Percentiles rank a stretch among this genome's conserved stretches.
These are phyloP conservation scores for Phrynosoma platyrhinos DNA, from an alignment of 2,113 vertebrate species.

Conservation along the genomic window DNA sequence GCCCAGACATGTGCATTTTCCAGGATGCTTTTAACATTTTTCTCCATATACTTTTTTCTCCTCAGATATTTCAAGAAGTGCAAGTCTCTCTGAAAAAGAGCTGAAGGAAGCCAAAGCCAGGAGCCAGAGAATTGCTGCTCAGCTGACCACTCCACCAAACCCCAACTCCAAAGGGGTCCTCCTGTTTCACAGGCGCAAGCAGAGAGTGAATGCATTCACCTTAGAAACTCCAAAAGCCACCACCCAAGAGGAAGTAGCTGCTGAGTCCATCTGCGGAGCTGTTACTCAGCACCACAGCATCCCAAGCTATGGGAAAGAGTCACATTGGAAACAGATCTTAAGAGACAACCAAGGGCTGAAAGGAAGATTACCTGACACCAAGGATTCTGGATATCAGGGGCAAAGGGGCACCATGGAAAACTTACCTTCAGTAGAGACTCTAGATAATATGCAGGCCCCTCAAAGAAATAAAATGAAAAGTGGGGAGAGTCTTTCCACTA, in stretches of 20 bases:
- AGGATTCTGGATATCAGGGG: constrained; percentile 25
- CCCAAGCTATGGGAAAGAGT: constrained; percentile 74
- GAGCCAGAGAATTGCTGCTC: constrained; percentile 91
- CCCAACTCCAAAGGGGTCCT: constrained; percentile 91
- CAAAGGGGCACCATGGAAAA: constrained; percentile 79
- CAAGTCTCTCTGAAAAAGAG: constrained; percentile 91
- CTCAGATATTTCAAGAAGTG: constrained; percentile 85
- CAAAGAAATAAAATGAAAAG: constrained; percentile 23
- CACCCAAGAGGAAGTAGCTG: constrained; percentile 46
- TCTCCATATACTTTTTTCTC: constrained; percentile 37
- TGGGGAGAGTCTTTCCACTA: neutral
- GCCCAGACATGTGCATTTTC: neutral
- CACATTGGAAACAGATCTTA: constrained; percentile 70
- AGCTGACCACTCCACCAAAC: constrained; percentile 88
- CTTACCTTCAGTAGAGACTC: constrained; percentile 62
- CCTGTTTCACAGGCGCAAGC: constrained; percentile 91
- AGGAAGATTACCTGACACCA: neutral
- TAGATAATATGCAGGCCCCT: constrained; percentile 13
- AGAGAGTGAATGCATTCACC: constrained; percentile 89
- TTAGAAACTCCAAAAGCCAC: constrained; percentile 73
- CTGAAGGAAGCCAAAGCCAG: constrained; percentile 89
- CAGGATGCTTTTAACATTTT: constrained; percentile 41
- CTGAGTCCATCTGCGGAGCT: constrained; percentile 59
- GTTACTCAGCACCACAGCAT: constrained; percentile 43
- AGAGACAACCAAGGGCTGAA: constrained; percentile 41